Base-by-base conservation (phyloP, 2,797 vertebrate species). In the Alca torda region DNA sequence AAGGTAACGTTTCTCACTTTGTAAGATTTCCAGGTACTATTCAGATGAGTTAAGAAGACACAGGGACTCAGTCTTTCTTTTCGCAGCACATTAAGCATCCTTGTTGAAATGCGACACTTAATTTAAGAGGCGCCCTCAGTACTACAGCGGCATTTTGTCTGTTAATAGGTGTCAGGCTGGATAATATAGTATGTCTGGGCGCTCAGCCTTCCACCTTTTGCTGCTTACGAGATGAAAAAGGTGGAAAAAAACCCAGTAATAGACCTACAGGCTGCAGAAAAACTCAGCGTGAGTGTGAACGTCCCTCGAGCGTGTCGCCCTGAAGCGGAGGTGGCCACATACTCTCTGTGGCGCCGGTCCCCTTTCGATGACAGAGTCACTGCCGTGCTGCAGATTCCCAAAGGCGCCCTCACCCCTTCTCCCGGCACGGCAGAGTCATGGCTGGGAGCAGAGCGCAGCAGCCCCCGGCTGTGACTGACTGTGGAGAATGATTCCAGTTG, bases 401-500 rank as follows among this genome's bases (percentile, higher is more conserved):
- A 46, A 76, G 43, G 30, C 1, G 3, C 33, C 45, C 54, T 94
- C 51, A 65, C 51, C 65, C 69, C 48, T 70, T 76, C 80, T 93
- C 35, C 60, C 19, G 4, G 68, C 9, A 0, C 0, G 0, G 54
- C 67, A 78, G 60, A 86, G 82, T 16, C 3, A 0, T 30, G 64
- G 35, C 87, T 91, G 85, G 82, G 89, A 91, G 87, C 74, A 79
- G 75, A 91, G 81, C 64, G 37, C 77, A 69, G 59, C 37, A 13
- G 5, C 83, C 60, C 16, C 37, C 3, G 0, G 31, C 75, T 88
- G 89, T 91, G 93, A 93, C 56, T 95, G 80, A 59, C 53, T 39
- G 11, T 19, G 84, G 90, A 68, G 82, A 87, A 91, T 92, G 93
- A 95, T 93, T 93, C 97, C 82, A 81, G 43, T 79, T 84, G 21